A percentile compares a stretch with the other conserved stretches of the same genome.
phyloP scores from a whole-genome alignment of 64 coral and sea anemone species.

The Montipora cactus region DNA sequence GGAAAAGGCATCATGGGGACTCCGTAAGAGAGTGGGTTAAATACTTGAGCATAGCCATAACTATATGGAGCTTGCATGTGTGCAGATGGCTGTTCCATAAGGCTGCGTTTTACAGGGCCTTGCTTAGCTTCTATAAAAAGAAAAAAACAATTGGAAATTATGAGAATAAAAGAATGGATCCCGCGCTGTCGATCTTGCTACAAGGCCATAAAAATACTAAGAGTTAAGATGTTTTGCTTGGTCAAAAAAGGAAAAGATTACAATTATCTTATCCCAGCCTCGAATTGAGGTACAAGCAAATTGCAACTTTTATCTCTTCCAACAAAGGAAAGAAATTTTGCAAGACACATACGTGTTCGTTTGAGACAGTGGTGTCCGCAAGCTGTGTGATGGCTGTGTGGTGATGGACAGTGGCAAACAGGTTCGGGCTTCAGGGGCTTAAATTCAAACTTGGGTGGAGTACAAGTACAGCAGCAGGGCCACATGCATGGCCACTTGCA shows the following conservation, averaged over 20 bases:
- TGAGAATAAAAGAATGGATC: background rate
- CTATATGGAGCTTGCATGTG: background rate
- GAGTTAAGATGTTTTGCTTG: too few species aligned
- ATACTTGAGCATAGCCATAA: constrained; percentile 47
- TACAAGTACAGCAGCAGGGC: constrained; percentile 79
- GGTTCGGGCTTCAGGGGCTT: constrained; percentile 77
- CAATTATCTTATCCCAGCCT: too few species aligned
- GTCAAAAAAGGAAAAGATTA: too few species aligned
- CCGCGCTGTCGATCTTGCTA: too few species aligned
- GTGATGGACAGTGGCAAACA: constrained; percentile 73
- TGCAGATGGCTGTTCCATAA: constrained; percentile 26
- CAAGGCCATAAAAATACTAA: too few species aligned
- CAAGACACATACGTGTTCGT: constrained; percentile 27
- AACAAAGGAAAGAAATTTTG: background rate
- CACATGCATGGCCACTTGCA: constrained; percentile 86
- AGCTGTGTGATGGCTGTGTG: constrained; percentile 44
- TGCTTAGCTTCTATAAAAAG: background rate
- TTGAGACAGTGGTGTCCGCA: constrained; percentile 46
- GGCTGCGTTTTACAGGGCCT: constrained; percentile 36
- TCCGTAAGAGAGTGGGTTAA: constrained; percentile 16
- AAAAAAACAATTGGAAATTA: background rate
- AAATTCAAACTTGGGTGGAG: constrained; percentile 76
- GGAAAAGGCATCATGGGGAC: constrained; percentile 49
- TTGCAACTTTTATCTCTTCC: too few species aligned
- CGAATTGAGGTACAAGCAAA: too few species aligned